A percentile compares a stretch with the other conserved stretches of the same genome.
Evolutionary conservation across 2,888 invertebrate species (phyloP).

Genomic region (Leptopterna dolabrata): DNA sequence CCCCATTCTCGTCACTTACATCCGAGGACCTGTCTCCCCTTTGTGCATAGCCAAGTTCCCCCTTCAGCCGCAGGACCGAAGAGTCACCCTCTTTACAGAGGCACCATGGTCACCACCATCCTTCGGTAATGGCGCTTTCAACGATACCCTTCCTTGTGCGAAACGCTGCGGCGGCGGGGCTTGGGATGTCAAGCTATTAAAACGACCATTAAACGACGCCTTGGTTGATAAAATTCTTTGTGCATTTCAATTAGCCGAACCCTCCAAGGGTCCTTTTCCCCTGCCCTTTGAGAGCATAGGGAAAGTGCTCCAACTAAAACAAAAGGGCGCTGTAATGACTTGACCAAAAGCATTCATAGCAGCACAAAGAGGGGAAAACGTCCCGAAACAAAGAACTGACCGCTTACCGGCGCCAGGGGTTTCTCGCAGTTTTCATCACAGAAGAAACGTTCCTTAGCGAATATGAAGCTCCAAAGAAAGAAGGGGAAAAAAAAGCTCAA

Average conservation of each 20-base stretch:
- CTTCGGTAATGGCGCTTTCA: neutral
- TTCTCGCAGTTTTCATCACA: neutral
- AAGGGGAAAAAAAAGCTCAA: no score
- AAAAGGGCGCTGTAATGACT: slow-evolving; percentile 15
- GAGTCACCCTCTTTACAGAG: neutral
- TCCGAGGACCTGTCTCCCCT: slow-evolving; percentile 16
- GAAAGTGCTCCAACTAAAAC: neutral
- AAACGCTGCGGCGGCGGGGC: neutral
- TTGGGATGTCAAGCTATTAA: slow-evolving; percentile 37
- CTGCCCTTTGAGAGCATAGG: neutral
- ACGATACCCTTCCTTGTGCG: neutral
- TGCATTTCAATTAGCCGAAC: slow-evolving; percentile 44
- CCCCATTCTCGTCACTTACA: slow-evolving; percentile 51
- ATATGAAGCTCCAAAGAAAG: no score
- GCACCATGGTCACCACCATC: neutral
- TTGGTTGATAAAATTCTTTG: slow-evolving; percentile 42
- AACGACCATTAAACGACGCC: slow-evolving; percentile 15
- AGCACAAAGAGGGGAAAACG: neutral
- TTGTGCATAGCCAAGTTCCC: slow-evolving; percentile 37
- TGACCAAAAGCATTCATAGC: neutral
- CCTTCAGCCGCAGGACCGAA: neutral
- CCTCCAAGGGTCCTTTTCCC: neutral
- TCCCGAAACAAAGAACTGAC: neutral
- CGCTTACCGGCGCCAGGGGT: neutral
- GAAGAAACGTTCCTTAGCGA: no score